Evolutionary conservation across 2,888 invertebrate genomes (phyloP).

Genomic region (Lysandra coridon): DNA sequence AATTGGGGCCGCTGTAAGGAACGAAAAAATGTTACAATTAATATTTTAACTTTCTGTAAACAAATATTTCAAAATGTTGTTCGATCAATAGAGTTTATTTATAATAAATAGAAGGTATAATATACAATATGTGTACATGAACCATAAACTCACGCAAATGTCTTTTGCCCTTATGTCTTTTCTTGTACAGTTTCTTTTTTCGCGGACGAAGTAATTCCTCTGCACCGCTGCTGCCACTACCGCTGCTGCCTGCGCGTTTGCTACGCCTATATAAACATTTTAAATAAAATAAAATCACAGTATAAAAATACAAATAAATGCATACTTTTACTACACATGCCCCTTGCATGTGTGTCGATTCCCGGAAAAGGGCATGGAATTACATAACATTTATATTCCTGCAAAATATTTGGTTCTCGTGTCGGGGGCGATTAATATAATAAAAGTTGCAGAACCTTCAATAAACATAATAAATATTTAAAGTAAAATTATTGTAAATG

Average conservation of each 20-base stretch:
- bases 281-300: slow-evolving; percentile 7
- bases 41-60: not conserved
- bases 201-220: slow-evolving; percentile 75
- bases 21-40: not conserved
- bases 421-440: too few relatives aligned
- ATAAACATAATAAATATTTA: too few relatives aligned
- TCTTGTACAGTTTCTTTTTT: slow-evolving; percentile 83
- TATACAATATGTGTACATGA: slow-evolving; percentile 47
- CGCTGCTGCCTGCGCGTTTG: slow-evolving; percentile 74
- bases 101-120: too few relatives aligned
- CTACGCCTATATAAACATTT: slow-evolving; percentile 53
- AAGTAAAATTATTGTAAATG: too few relatives aligned
- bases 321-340: not conserved
- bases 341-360: not conserved
- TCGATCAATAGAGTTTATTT: too few relatives aligned
- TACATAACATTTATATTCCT: too few relatives aligned
- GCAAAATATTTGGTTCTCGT: too few relatives aligned
- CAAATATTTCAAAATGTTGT: not conserved
- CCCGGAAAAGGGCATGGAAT: too few relatives aligned
- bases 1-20: slow-evolving; percentile 60
- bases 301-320: not conserved
- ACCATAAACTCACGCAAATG: slow-evolving; percentile 74
- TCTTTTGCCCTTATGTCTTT: slow-evolving; percentile 80
- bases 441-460: too few relatives aligned
- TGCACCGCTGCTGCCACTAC: slow-evolving; percentile 74